These are phyloP conservation scores for Mactra quadrangularis DNA, from an alignment of 1,140 invertebrate genomes.

Conservation along the genomic window DNA sequence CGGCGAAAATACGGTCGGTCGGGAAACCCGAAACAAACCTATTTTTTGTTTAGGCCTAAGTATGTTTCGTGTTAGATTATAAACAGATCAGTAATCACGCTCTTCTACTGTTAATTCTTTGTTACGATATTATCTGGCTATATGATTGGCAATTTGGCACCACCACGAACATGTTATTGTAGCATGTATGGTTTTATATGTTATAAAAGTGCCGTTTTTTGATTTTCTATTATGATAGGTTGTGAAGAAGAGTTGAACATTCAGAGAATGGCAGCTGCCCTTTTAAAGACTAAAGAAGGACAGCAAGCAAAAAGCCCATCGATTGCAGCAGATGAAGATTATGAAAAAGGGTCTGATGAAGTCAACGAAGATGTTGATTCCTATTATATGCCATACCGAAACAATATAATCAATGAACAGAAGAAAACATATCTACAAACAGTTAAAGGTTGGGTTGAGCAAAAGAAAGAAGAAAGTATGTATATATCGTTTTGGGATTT, in stretches of 20 bases:
- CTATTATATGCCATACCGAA: not conserved
- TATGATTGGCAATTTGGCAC: too few species aligned
- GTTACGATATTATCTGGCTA: too few species aligned
- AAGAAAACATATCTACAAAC: slow-evolving; percentile 17
- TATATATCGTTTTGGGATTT: slow-evolving; percentile 45
- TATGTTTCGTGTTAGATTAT: too few species aligned
- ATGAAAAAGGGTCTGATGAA: slow-evolving; percentile 26
- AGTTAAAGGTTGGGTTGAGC: slow-evolving; percentile 10
- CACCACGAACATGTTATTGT: not conserved
- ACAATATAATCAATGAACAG: not conserved
- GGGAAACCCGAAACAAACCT: too few species aligned
- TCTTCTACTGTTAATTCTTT: too few species aligned
- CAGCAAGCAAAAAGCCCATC: not conserved
- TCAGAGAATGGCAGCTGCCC: slow-evolving; percentile 35
- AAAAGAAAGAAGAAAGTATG: slow-evolving; percentile 17
- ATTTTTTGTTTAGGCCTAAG: too few species aligned
- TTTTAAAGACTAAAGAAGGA: not conserved
- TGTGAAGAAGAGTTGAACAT: slow-evolving; percentile 33
- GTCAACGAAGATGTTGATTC: not conserved
- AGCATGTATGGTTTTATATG: too few species aligned
- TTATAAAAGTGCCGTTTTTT: not conserved
- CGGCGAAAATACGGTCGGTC: too few species aligned
- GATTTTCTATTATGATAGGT: not conserved
- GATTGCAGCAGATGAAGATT: not conserved
- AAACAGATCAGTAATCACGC: too few species aligned